Base-by-base conservation (phyloP, 2,888 invertebrate species). In the Tupiocoris notatus region DNA sequence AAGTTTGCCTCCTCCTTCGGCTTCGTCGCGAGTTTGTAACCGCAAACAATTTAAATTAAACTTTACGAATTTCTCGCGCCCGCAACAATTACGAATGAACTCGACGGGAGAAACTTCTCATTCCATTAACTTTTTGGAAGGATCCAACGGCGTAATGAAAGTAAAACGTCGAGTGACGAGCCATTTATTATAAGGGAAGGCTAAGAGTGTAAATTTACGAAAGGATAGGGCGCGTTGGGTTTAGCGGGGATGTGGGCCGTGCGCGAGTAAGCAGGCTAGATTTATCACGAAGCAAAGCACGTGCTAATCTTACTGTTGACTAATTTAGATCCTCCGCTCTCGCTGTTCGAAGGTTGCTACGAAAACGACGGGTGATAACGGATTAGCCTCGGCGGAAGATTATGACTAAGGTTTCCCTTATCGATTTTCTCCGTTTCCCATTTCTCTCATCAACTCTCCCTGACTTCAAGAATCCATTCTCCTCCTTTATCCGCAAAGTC, bases 331-430 rank as follows among this genome's bases (percentile, higher is more conserved):
- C 59, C 70, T 24, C 58, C 18, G 59, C 70, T 59, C 6, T 12
- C 39, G n/a, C n/a, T n/a, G n/a, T n/a, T n/a, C n/a, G n/a, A n/a
- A n/a, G n/a, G n/a, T n/a, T n/a, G 12, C 6, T 39, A 39, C 6
- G 39, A 39, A 39, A 39, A 24, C 58, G 59, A 22, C 59, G 59
- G 22, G 70, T 17, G 58, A 21, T 70, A 70, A 70, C 23, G 70
- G 74, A 74, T 74, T 74, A 74, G 74, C 64, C 74, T 74, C 63
- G 62, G 63, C 57, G 63, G 74, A 74, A 74, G 74, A 74, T 74
- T 74, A 74, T 74, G 74, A 74, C 59, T 63, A 57, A 74, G 74
- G 74, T 64, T 74, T 68, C 59, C 59, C 20, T 70, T 65, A 59
- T 70, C 70, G 70, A 70, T 58, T 68, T 68, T 24, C 58, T 20